Evolutionary conservation across 2,888 invertebrate species (phyloP).

Genomic region (Caenorhabditis panamensis): DNA sequence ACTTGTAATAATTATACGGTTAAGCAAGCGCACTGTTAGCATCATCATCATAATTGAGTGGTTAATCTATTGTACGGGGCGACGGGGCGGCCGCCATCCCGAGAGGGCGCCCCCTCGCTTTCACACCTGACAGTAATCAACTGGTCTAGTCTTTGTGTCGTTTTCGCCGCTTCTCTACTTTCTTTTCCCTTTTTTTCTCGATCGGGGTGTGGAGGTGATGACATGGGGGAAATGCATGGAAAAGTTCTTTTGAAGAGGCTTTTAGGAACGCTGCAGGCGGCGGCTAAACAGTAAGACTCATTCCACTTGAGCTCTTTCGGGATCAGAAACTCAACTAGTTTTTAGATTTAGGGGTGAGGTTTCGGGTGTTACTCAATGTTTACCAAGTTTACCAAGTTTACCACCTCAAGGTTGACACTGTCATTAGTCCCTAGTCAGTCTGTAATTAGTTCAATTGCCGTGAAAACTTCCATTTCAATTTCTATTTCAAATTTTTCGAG

Average conservation of each 20-base stretch:
- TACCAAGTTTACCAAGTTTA: neutral
- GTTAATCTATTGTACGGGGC: constrained; percentile 40
- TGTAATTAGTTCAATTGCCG: constrained; percentile 56
- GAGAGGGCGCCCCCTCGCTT: constrained; percentile 10
- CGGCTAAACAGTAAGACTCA: neutral
- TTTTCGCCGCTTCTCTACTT: no score
- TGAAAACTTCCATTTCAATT: constrained; percentile 9
- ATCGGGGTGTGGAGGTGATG: neutral
- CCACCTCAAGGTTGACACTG: constrained; percentile 7
- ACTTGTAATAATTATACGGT: constrained; percentile 55
- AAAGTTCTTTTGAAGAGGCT: neutral
- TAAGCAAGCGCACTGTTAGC: constrained; percentile 50
- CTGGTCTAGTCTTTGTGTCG: constrained; percentile 41
- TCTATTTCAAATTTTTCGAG: no score
- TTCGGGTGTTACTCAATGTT: neutral
- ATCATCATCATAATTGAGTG: constrained; percentile 52
- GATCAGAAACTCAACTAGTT: neutral
- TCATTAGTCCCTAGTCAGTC: no score
- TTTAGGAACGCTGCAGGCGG: no score
- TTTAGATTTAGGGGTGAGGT: no score
- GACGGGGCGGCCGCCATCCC: constrained; percentile 10
- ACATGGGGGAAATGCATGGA: no score
- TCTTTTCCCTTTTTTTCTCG: constrained; percentile 3
- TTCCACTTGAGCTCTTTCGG: neutral
- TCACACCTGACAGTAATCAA: constrained; percentile 52